A percentile compares a stretch with the other conserved stretches of the same genome.
These are phyloP conservation scores for Tupaia chinensis DNA, from an alignment of 2,113 vertebrate species.

Conservation along the genomic window DNA sequence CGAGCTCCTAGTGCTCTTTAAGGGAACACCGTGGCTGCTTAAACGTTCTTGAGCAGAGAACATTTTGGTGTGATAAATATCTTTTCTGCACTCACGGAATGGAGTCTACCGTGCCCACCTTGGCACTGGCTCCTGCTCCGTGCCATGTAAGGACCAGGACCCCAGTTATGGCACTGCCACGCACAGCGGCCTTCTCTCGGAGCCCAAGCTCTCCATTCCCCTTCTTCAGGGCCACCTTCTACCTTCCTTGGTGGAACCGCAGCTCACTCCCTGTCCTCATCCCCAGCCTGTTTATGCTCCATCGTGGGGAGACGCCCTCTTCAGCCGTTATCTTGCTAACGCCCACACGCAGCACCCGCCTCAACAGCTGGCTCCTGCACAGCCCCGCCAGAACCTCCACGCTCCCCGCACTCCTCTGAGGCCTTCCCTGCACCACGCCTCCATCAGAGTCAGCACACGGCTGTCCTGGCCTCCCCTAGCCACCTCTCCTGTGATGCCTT, in stretches of 20 bases:
- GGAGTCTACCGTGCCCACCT: not conserved
- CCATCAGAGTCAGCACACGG: not conserved
- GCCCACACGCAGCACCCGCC: too few relatives aligned
- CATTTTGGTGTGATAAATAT: not conserved
- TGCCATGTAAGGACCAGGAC: not conserved
- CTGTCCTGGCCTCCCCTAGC: not conserved
- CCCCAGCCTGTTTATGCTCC: not conserved
- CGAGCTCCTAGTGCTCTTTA: not conserved
- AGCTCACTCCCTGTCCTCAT: not conserved
- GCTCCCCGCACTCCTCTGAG: too few relatives aligned
- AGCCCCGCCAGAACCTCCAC: not conserved
- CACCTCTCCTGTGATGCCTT: not conserved
- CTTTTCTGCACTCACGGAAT: not conserved
- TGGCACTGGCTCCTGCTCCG: not conserved
- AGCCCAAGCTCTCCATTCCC: not conserved
- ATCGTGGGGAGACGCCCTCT: not conserved
- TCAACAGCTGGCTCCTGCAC: not conserved
- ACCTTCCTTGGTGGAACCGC: not conserved
- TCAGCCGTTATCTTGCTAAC: not conserved
- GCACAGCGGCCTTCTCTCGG: not conserved
- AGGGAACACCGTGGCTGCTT: not conserved
- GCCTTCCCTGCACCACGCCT: not conserved
- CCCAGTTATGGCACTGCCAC: fast-evolving
- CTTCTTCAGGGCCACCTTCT: not conserved
- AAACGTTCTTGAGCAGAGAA: not conserved